A percentile compares a stretch with the other conserved stretches of the same genome.
phyloP scores from a whole-genome alignment of 2,888 invertebrate species.

The Thera britannica region DNA sequence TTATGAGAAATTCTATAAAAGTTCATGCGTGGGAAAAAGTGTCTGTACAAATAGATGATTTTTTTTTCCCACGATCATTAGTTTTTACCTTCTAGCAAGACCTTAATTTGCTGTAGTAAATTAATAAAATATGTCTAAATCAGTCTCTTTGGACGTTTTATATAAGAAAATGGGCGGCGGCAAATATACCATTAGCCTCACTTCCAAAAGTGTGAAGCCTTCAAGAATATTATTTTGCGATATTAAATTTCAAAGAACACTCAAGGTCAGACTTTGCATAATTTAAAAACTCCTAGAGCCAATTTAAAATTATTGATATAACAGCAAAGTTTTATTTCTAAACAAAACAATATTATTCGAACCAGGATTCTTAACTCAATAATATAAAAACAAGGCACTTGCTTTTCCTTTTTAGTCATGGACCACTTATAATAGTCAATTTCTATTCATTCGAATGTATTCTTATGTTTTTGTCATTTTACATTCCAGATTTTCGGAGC shows the following conservation, averaged over 20 bases:
- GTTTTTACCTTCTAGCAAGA: no score
- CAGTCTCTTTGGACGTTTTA: no score
- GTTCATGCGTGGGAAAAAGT: no score
- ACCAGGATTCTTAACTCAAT: not conserved
- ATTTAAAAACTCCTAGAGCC: conserved; percentile 21
- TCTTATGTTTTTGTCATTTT: not conserved
- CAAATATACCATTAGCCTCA: conserved; percentile 7
- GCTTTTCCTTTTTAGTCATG: not conserved
- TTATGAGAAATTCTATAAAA: no score
- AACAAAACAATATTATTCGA: not conserved
- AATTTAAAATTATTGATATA: conserved; percentile 8
- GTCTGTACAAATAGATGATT: no score
- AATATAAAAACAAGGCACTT: not conserved
- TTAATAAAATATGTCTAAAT: no score
- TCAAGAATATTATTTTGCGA: conserved; percentile 11
- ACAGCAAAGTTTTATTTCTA: not conserved
- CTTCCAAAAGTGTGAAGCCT: not conserved
- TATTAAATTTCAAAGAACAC: conserved; percentile 29
- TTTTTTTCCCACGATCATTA: no score
- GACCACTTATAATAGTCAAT: not conserved
- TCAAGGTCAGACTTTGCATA: conserved; percentile 34
- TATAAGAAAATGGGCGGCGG: not conserved
- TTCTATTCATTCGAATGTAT: not conserved
- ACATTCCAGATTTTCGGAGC: conserved; percentile 64
- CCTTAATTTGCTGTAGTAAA: no score